A percentile compares a stretch with the other conserved stretches of the same genome.
These are phyloP conservation scores for Phortica okadai DNA, from an alignment of 2,888 invertebrate genomes.

Conservation along the genomic window DNA sequence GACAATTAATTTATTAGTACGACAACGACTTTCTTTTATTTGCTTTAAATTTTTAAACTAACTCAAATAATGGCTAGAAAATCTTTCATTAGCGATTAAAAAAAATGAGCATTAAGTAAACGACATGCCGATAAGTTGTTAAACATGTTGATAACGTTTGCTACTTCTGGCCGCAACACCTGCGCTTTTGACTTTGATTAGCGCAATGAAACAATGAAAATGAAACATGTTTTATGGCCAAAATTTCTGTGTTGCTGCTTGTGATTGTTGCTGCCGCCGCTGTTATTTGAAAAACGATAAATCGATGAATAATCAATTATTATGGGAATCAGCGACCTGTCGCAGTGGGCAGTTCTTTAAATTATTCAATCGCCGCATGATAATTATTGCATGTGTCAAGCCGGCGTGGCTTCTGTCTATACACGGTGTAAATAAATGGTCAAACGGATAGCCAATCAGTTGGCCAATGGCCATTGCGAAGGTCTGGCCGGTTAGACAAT, in stretches of 20 bases:
- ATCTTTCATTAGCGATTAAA: too few species aligned
- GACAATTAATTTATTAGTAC: neutral
- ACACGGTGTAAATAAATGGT: neutral
- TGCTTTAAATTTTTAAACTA: neutral
- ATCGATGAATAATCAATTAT: conserved; percentile 27
- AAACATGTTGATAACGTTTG: neutral
- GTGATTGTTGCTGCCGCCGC: neutral
- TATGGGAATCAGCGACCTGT: conserved; percentile 3
- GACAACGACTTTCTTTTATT: neutral
- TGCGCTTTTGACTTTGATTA: neutral
- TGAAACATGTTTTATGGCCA: too few species aligned
- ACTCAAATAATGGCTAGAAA: too few species aligned
- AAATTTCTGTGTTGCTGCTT: neutral
- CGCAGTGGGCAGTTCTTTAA: neutral
- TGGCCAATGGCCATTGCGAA: too few species aligned
- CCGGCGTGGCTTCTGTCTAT: neutral
- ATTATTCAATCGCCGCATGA: conserved; percentile 1
- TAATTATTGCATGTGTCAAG: neutral
- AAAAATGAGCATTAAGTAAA: neutral
- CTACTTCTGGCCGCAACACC: neutral
- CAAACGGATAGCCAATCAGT: neutral
- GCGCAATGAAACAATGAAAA: too few species aligned
- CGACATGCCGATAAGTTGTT: neutral
- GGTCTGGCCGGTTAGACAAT: too few species aligned
- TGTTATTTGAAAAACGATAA: neutral